Evolutionary conservation across 2,888 invertebrate genomes (phyloP), one percentile per base, ranked within the genome.

Genomic region (Drosophila borealis): DNA sequence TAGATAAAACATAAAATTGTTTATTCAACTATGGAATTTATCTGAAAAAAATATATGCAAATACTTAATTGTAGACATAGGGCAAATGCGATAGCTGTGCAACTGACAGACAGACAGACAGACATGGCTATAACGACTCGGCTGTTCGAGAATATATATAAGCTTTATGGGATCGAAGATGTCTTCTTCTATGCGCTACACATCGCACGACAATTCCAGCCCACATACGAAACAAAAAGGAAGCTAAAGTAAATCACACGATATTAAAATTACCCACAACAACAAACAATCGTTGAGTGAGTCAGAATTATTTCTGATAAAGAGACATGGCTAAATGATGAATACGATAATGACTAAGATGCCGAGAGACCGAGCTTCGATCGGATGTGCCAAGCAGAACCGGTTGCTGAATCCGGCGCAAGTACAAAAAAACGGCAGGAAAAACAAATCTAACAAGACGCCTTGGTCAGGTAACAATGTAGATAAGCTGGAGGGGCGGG

Each of bases 331-430:
- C 61, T 34, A 33, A 11, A 71, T 45, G 51, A 65, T 74, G 60
- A 65, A 60, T 64, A 64, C 45, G 53, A 57, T 64, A 67, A 61
- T 75, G 71, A 75, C 71, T 75, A 75, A 75, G 60, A 36, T 34
- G 41, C 5, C 53, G 39, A 17, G 45, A 29, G 41, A 53, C 29
- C 8, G 29, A 65, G 50, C 46, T 51, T 36, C 14, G 25, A 25
- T 62, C 36, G 44, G 14, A 48, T 14, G 39, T 42, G 25, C n/a
- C 13, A 25, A 29, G 14, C 25, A 34, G 45, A 71, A 75, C 74
- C 71, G 76, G 76, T 75, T 75, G n/a, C 37, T 42, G 45, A 67
- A 71, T 71, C 62, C 74, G 74, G 67, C 49, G 61, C 6, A 25
- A 51, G 14, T 13, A 8, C 41, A 51, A 39, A 42, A 37, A 41